Base-by-base conservation (phyloP, 1,140 invertebrate species). In the Lanistes nyassanus region DNA sequence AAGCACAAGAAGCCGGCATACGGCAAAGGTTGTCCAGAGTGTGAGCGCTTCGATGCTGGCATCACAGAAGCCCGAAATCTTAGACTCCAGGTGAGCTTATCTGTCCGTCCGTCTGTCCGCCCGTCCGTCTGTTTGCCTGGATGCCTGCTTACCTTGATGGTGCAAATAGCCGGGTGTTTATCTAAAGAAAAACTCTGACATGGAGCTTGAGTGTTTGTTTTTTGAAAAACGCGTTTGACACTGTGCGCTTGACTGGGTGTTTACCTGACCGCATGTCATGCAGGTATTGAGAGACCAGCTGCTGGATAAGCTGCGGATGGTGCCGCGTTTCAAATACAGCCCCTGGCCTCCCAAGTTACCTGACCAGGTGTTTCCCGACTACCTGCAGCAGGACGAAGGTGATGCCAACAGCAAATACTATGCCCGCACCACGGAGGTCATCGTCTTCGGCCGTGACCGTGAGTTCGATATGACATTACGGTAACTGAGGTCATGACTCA, bases 381-480 rank as follows among this genome's bases (percentile, higher is more conserved):
- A 60, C 42, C 37, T 26, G 9, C 70, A 62, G 13, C 70, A 53
- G 4, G 70, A 72, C n/a, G 2, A 72, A 9, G 3, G 53, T 0
- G 70, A 56, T 21, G 4, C 29, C 34, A 23, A 72, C 19, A 56
- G 60, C 53, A 55, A 72, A 36, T 72, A 72, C 56, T 72, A 72
- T 55, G 70, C 70, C 53, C 56, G 60, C 37, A 55, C 56, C 21
- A 72, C 70, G 11, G 51, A 72, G 34, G 55, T 72, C 29, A 36
- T 72, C 13, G 37, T 72, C 56, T 72, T 72, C 29, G 70, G 70
- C 19, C 70, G 70, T 60, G 70, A 72, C 55, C 19, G 70, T 72
- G 37, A 72, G 70, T 62, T 36, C n/a, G n/a, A 29, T 60, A 21
- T 47, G 42, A 16, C 39, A 5, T 42, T 13, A 42, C 13, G 39